A percentile compares a stretch with the other conserved stretches of the same genome.
Conservation (phyloP, 2,888 invertebrate species). For the Dicranocentrus wangi region DNA sequence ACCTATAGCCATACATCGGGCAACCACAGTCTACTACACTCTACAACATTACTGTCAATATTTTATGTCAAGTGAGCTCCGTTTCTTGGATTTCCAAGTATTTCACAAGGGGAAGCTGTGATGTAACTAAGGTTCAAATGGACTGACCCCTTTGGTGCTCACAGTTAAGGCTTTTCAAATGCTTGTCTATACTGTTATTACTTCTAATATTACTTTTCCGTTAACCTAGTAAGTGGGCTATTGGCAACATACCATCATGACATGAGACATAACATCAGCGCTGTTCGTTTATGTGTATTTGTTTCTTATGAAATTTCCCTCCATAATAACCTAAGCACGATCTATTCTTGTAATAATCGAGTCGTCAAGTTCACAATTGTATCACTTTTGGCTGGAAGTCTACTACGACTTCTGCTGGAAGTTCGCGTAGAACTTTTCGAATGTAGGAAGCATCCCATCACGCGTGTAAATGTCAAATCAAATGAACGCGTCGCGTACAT, state of each 20-base stretch:
- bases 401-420: no score
- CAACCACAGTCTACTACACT: no score
- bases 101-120: constrained; percentile 11
- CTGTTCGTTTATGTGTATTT: no score
- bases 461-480: no score
- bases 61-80: no score
- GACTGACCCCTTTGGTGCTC: constrained; percentile 47
- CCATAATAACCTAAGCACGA: background rate
- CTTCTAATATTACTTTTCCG: constrained; percentile 42
- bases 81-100: background rate
- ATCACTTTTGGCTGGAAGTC: no score
- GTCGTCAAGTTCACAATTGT: constrained; percentile 1
- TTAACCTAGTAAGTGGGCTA: constrained; percentile 41
- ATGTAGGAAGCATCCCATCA: no score
- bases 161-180: constrained; percentile 29
- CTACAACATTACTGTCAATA: no score
- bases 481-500: no score
- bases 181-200: constrained; percentile 42
- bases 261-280: background rate
- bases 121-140: constrained; percentile 27
- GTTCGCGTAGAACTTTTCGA: no score
- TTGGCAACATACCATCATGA: constrained; percentile 46
- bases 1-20: no score
- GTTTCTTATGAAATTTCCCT: constrained; percentile 9
- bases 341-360: background rate